phyloP scores from a whole-genome alignment of 2,113 vertebrate species.

The Lophura nycthemera region DNA sequence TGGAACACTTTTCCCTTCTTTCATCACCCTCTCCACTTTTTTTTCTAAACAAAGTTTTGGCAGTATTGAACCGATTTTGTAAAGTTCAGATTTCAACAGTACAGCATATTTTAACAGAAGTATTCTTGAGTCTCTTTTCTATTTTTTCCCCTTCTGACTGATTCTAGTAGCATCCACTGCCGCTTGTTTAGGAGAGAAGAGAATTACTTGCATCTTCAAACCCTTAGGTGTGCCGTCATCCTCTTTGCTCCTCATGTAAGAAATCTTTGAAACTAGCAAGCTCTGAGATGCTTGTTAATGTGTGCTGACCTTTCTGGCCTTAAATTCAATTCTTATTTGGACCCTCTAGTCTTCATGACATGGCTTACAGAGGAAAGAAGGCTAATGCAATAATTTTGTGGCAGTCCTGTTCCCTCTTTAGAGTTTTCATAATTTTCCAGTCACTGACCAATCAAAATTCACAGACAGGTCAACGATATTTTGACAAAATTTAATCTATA shows the following conservation, averaged over 20 bases:
- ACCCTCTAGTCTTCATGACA: neutral
- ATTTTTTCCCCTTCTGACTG: neutral
- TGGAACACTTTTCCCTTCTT: constrained; percentile 49
- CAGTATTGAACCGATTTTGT: neutral
- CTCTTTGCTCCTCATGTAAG: neutral
- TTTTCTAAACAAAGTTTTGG: constrained; percentile 46
- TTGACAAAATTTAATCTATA: neutral
- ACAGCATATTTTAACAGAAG: constrained; percentile 24
- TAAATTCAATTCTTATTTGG: neutral
- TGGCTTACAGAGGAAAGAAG: neutral
- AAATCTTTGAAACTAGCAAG: neutral
- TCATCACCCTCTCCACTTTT: constrained; percentile 12
- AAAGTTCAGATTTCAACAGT: constrained; percentile 44
- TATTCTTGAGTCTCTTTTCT: too few species aligned
- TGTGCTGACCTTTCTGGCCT: neutral
- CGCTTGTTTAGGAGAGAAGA: neutral
- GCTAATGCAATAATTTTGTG: neutral
- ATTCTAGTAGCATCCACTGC: neutral
- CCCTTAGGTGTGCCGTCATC: neutral
- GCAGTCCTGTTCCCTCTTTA: neutral
- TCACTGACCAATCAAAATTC: neutral
- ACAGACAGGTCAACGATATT: neutral
- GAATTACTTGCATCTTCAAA: neutral
- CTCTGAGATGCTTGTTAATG: neutral
- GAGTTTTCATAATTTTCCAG: neutral